Evolutionary conservation across 2,113 vertebrate species (phyloP).

Genomic region (Centropus bengalensis): DNA sequence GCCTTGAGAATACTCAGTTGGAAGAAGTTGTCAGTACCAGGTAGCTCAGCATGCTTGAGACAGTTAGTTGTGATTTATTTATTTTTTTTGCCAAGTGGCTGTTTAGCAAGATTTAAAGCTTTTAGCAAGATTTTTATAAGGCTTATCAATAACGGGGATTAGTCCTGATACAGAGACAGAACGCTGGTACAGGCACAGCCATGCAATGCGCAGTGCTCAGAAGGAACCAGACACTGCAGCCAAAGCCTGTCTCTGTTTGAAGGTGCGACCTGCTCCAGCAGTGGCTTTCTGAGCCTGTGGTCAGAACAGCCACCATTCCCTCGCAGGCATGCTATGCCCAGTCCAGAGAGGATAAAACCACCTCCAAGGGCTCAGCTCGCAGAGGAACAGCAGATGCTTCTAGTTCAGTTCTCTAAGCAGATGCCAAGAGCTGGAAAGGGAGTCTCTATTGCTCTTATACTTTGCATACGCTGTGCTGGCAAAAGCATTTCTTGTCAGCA

Average conservation of each 20-base stretch:
- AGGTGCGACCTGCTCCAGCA: background rate
- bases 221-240: background rate
- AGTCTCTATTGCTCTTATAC: background rate
- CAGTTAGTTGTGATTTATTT: background rate
- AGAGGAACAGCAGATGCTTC: background rate
- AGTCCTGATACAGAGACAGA: background rate
- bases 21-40: background rate
- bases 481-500: background rate
- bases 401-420: background rate
- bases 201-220: background rate
- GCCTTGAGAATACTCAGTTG: background rate
- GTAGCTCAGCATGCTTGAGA: background rate
- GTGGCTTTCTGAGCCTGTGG: background rate
- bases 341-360: background rate
- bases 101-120: background rate
- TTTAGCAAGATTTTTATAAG: background rate
- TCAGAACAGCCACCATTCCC: background rate
- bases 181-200: background rate
- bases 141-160: background rate
- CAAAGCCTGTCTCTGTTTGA: background rate
- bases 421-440: background rate
- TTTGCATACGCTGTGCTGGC: background rate
- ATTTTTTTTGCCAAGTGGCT: background rate
- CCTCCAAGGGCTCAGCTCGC: background rate
- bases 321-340: background rate